Evolutionary conservation across 1,140 invertebrate species (phyloP).

Genomic region (Dendroctonus valens): DNA sequence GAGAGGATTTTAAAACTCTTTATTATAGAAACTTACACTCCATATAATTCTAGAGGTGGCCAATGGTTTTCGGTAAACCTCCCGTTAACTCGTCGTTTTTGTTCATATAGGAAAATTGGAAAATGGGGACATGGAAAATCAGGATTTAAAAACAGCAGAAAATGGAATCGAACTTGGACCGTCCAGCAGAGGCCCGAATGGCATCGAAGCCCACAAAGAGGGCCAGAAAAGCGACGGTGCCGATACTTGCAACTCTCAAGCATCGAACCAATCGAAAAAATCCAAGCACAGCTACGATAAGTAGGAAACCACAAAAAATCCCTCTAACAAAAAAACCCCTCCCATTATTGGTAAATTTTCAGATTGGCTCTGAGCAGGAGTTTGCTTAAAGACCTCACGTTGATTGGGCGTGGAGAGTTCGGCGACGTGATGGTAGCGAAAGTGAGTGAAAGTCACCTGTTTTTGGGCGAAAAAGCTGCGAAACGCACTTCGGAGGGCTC

Average conservation of each 20-base stretch:
- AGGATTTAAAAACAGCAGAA: slow-evolving; percentile 55
- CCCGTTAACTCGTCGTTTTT: neutral
- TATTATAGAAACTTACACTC: too few relatives aligned
- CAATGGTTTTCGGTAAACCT: too few relatives aligned
- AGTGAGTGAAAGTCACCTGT: slow-evolving; percentile 49
- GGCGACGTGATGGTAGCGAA: slow-evolving; percentile 85
- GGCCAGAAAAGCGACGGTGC: slow-evolving; percentile 77
- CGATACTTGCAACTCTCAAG: slow-evolving; percentile 72
- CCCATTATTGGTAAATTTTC: neutral
- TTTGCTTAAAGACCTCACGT: slow-evolving; percentile 75
- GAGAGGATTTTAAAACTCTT: too few relatives aligned
- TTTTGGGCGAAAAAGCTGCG: slow-evolving; percentile 15
- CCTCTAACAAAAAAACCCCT: neutral
- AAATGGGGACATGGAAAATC: slow-evolving; percentile 62
- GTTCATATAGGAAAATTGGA: slow-evolving; percentile 55
- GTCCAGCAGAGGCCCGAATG: slow-evolving; percentile 46
- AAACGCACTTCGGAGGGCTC: slow-evolving; percentile 42
- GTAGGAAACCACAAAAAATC: slow-evolving; percentile 16
- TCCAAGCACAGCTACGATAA: slow-evolving; percentile 72
- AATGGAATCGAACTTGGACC: slow-evolving; percentile 44
- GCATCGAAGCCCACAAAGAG: slow-evolving; percentile 55
- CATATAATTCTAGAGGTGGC: too few relatives aligned
- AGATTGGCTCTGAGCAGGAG: slow-evolving; percentile 65
- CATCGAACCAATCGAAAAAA: slow-evolving; percentile 65
- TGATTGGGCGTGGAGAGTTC: slow-evolving; percentile 85